A percentile compares a stretch with the other conserved stretches of the same genome.
These are phyloP conservation scores for Polypterus bichir DNA, from an alignment of 2,113 vertebrate genomes.

Conservation along the genomic window DNA sequence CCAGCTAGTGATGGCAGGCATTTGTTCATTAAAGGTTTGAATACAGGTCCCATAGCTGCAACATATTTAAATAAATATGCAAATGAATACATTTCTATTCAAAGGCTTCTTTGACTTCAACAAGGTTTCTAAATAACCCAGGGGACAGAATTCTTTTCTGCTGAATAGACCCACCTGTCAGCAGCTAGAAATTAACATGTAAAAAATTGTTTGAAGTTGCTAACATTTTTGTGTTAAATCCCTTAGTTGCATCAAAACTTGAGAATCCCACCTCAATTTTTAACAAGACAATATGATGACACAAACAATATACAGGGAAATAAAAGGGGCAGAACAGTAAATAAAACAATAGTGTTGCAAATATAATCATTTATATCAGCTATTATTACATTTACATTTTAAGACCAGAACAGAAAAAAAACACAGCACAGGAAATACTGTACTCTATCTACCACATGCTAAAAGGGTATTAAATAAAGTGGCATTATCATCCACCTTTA, in stretches of 20 bases:
- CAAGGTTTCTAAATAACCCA: constrained; percentile 42
- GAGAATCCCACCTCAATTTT: constrained; percentile 13
- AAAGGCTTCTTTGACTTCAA: constrained; percentile 35
- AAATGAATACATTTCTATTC: constrained; percentile 45
- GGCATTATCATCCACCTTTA: too few species aligned
- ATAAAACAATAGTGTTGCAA: neutral
- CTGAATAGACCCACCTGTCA: constrained; percentile 41
- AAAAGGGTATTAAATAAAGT: too few species aligned
- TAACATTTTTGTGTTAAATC: constrained; percentile 8
- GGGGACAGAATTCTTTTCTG: constrained; percentile 22
- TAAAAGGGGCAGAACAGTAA: neutral
- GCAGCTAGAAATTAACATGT: constrained; percentile 27
- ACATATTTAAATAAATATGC: constrained; percentile 49
- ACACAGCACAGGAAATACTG: too few species aligned
- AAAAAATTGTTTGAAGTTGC: constrained; percentile 26
- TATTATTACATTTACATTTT: too few species aligned
- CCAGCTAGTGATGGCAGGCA: constrained; percentile 24
- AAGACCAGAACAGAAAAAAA: too few species aligned
- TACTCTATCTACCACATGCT: too few species aligned
- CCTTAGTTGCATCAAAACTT: constrained; percentile 13
- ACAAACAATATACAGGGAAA: constrained; percentile 5
- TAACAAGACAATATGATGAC: constrained; percentile 23
- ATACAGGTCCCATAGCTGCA: constrained; percentile 31
- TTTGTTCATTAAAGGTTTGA: constrained; percentile 34
- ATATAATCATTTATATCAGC: too few species aligned